phyloP scores from a whole-genome alignment of 2,797 vertebrate species.

The Amblyopsis hoosieri region DNA sequence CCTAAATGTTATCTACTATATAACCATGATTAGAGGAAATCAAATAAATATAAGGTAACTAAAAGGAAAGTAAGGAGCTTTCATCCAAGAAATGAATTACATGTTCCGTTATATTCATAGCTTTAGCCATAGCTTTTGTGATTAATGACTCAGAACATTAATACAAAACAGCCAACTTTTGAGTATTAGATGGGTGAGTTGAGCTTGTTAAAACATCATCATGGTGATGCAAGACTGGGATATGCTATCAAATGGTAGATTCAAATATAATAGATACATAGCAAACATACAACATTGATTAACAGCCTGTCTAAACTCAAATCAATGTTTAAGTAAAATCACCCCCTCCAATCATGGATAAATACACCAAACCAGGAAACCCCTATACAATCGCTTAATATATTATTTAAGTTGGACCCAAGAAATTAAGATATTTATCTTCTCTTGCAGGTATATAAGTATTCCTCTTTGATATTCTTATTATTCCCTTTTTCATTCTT shows the following conservation, averaged over 20 bases:
- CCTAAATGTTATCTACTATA: no score
- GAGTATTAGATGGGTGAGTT: not conserved
- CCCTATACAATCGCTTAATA: conserved; percentile 10
- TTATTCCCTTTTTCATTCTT: not conserved
- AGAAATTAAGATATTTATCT: not conserved
- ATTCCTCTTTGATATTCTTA: not conserved
- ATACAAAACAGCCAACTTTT: not conserved
- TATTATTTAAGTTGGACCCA: not conserved
- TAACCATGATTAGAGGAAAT: no score
- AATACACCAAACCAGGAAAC: conserved; percentile 14
- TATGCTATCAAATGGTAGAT: no score
- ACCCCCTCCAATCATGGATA: not conserved
- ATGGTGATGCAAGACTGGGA: no score
- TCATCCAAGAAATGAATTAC: no score
- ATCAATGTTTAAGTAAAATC: no score
- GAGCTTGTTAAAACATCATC: no score
- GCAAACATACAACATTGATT: no score
- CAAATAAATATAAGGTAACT: no score
- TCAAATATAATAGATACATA: no score
- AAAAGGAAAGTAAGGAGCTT: no score
- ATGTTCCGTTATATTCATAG: not conserved
- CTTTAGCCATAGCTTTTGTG: not conserved
- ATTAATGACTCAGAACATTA: not conserved
- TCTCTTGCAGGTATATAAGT: not conserved
- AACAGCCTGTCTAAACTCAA: no score